Conservation (phyloP, 2,888 invertebrate genomes). For the Zelleria hepariella region DNA sequence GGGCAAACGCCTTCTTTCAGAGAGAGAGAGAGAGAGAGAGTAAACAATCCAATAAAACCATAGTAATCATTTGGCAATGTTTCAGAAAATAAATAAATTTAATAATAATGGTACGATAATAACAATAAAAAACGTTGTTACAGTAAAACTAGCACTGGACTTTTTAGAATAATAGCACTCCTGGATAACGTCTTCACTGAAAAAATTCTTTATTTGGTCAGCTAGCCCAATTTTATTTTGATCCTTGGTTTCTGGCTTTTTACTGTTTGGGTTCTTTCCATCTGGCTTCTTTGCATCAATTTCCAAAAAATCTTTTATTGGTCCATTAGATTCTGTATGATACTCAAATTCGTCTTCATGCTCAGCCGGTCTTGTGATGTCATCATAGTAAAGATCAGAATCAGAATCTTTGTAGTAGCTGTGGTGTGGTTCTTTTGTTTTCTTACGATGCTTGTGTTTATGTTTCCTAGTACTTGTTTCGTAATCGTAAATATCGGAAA, state of each 20-base stretch:
- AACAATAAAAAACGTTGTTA: no score
- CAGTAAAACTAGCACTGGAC: background rate
- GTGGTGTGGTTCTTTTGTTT: background rate
- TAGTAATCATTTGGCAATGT: no score
- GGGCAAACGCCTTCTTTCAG: no score
- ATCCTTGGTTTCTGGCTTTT: no score
- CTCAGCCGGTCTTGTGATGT: background rate
- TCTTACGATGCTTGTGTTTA: background rate
- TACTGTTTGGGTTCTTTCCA: background rate
- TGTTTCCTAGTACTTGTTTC: background rate
- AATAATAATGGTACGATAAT: background rate
- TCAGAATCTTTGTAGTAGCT: background rate
- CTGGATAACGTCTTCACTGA: background rate
- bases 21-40: no score
- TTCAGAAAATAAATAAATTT: background rate
- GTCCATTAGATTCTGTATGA: background rate
- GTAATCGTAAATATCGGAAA: background rate
- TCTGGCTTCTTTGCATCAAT: background rate
- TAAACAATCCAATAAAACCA: no score
- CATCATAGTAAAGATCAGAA: background rate
- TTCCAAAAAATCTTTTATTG: background rate
- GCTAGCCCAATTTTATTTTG: background rate
- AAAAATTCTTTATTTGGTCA: background rate
- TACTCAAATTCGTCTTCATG: background rate
- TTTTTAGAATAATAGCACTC: background rate